Base-by-base conservation (phyloP, 2,113 vertebrate genomes). In the Cygnus atratus region DNA sequence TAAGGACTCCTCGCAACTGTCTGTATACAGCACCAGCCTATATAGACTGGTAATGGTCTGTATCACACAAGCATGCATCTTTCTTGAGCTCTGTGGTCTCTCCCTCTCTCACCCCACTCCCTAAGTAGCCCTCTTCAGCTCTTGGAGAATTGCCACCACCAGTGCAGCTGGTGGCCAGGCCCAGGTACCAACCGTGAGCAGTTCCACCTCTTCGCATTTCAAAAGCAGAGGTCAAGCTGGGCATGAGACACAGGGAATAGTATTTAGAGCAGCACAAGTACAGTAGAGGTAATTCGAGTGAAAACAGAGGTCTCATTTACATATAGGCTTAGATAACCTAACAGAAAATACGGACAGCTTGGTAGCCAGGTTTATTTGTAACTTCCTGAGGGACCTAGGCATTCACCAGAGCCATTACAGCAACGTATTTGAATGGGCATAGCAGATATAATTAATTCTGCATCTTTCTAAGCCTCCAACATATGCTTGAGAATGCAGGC, bases 341-440 rank as follows among this genome's bases (percentile, higher is more conserved):
- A 55, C 8, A 41, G 28, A 12, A 48, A 17, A 44, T 16, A 16
- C n/a, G 20, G 29, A 63, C 37, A 52, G 44, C 10, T 63, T n/a
- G 11, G 31, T 22, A 80, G 17, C 19, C 35, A 84, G 9, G 13
- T 59, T 55, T 57, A 43, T n/a, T 28, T 61, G 9, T 25, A 73
- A 5, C 21, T 72, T 77, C 13, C 58, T 73, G 35, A 62, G 31
- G 66, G 31, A 74, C 41, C 7, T 3, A 28, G 14, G 33, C 4
- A 2, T 48, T 71, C 65, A 52, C 4, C 18, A 71, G 15, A 54
- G 13, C 17, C 37, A 4, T 4, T 57, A 46, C 1, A 33, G 24
- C 3, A 59, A 20, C 2, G n/a, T 22, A 3, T 28, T 37, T 31
- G 10, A 73, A 76, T 1, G 1, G 28, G 46, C 43, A 6, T 2